Conservation (phyloP, 2,797 vertebrate species). For the Phalloptychus januarius region DNA sequence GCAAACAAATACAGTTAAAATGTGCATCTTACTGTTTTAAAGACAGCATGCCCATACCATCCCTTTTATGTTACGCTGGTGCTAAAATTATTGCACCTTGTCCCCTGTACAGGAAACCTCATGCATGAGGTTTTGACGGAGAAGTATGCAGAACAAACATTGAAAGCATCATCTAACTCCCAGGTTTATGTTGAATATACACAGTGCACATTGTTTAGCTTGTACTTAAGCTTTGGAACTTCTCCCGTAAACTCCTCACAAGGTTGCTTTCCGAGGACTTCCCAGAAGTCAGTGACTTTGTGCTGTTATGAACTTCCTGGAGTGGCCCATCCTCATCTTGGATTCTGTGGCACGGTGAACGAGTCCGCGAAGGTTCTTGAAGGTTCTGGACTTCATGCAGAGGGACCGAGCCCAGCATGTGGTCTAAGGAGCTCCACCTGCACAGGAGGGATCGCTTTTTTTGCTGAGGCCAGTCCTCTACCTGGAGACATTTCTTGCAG, state of each 20-base stretch:
- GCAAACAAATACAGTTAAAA: slow-evolving; percentile 63
- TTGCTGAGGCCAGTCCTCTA: slow-evolving; percentile 53
- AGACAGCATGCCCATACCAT: slow-evolving; percentile 21
- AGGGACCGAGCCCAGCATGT: slow-evolving; percentile 48
- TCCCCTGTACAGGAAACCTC: slow-evolving; percentile 22
- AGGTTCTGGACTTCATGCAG: slow-evolving; percentile 69
- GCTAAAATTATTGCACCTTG: slow-evolving; percentile 14
- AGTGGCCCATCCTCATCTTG: slow-evolving; percentile 24
- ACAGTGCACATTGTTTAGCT: slow-evolving; percentile 48
- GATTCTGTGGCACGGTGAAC: slow-evolving; percentile 55
- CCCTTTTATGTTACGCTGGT: slow-evolving; percentile 45
- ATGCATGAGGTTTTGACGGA: slow-evolving; percentile 15
- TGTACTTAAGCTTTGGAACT: slow-evolving; percentile 89
- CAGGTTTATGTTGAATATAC: slow-evolving; percentile 23
- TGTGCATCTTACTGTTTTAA: slow-evolving; percentile 54
- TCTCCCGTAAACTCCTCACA: slow-evolving; percentile 91
- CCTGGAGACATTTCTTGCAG: slow-evolving; percentile 7
- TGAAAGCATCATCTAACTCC: slow-evolving; percentile 27
- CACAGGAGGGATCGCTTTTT: slow-evolving; percentile 53
- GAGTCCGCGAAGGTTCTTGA: slow-evolving; percentile 52
- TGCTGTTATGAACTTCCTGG: slow-evolving; percentile 40
- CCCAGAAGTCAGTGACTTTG: slow-evolving; percentile 39
- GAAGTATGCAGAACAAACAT: not conserved
- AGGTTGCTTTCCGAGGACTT: slow-evolving; percentile 76
- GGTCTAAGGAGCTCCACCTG: slow-evolving; percentile 73